These are phyloP conservation scores for Ellobium chinense DNA, from an alignment of 2,888 invertebrate genomes.

Conservation along the genomic window DNA sequence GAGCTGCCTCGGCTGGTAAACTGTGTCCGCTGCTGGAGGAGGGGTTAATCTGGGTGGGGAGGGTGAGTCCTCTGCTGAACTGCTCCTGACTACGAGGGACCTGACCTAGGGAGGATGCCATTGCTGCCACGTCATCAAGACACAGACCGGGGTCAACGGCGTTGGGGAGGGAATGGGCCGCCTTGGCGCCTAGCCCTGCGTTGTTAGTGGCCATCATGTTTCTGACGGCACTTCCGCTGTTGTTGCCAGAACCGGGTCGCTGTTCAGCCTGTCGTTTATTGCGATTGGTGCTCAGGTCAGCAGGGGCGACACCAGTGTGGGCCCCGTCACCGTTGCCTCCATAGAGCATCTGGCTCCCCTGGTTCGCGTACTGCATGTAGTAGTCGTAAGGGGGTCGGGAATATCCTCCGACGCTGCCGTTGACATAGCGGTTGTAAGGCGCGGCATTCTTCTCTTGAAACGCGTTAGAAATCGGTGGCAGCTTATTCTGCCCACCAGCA, in stretches of 20 bases:
- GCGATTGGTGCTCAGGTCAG: conserved; percentile 32
- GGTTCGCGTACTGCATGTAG: conserved; percentile 32
- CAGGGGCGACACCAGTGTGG: conserved; percentile 4
- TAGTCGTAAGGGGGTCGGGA: conserved; percentile 30
- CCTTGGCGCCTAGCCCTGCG: not conserved
- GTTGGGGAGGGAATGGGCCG: not conserved
- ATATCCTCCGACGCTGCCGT: not conserved
- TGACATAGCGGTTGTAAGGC: conserved; percentile 4
- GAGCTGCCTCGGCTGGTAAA: not conserved
- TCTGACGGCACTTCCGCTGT: not conserved
- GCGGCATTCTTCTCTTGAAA: conserved; percentile 18
- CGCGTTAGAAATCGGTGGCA: conserved; percentile 3
- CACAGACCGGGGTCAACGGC: not conserved
- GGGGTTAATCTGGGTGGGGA: not conserved
- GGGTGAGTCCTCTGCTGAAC: not conserved
- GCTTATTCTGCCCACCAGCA: conserved; percentile 25
- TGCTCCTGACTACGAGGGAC: not conserved
- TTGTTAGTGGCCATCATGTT: not conserved
- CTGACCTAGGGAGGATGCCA: not conserved
- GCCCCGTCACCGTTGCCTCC: not conserved
- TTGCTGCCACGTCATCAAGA: conserved; percentile 1
- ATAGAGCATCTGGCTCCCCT: not conserved
- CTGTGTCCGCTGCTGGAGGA: not conserved
- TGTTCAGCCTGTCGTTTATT: conserved; percentile 9
- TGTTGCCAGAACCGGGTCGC: not conserved